Evolutionary conservation across 2,797 vertebrate genomes (phyloP).

Genomic region (Anguilla megastoma): DNA sequence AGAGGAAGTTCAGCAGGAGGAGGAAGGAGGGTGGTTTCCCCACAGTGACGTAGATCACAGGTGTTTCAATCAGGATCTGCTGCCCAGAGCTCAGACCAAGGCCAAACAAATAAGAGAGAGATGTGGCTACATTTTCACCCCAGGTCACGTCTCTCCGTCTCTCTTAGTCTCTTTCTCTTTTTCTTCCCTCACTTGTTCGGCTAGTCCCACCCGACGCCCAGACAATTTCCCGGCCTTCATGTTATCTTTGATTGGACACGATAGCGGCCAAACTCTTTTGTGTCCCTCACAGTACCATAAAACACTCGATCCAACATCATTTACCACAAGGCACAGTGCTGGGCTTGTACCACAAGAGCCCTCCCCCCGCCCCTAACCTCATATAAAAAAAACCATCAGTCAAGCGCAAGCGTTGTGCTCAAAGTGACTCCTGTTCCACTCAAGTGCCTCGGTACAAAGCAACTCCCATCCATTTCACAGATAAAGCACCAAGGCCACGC

Average conservation of each 20-base stretch:
- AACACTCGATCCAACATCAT: not conserved
- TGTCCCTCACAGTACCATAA: not conserved
- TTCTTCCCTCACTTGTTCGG: not conserved
- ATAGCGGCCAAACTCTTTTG: not conserved
- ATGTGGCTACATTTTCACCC: conserved; percentile 28
- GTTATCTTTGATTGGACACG: not conserved
- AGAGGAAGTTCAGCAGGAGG: not conserved
- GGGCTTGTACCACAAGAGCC: not conserved
- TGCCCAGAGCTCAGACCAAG: not conserved
- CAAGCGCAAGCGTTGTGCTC: not conserved
- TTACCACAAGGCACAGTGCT: not conserved
- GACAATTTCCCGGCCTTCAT: not conserved
- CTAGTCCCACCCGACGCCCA: not conserved
- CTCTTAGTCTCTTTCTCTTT: not conserved
- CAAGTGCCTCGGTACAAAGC: not conserved
- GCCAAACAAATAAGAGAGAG: not conserved
- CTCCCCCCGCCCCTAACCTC: not conserved
- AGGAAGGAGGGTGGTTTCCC: not conserved
- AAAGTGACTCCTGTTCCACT: not conserved
- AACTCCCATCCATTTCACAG: not conserved
- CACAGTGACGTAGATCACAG: not conserved
- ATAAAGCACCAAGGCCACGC: not conserved
- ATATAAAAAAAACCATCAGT: not conserved
- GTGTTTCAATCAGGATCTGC: not conserved
- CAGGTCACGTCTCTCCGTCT: not conserved